phyloP scores from a whole-genome alignment of 2,113 vertebrate species.

The Cettia cetti region DNA sequence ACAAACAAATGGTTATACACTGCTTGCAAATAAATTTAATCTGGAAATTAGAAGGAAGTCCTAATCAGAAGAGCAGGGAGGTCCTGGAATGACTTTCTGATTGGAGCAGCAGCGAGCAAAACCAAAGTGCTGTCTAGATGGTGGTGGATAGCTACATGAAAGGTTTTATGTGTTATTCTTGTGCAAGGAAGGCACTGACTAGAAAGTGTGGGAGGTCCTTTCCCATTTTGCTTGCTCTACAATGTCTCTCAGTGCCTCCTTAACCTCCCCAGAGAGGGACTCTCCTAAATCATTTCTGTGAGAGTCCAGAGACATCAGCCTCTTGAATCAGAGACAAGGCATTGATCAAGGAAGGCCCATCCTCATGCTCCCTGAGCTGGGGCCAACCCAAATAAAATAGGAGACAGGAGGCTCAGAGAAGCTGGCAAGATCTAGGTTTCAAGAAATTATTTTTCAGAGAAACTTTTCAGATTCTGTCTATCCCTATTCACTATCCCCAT shows the following conservation, averaged over 20 bases:
- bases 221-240: neutral
- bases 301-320: neutral
- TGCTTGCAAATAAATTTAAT: neutral
- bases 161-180: neutral
- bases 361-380: neutral
- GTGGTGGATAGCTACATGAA: neutral
- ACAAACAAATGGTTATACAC: neutral
- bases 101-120: neutral
- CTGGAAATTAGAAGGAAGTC: neutral
- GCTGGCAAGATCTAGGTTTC: neutral
- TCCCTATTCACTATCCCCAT: neutral
- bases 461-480: neutral
- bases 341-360: neutral
- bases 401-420: neutral
- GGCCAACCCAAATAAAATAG: neutral
- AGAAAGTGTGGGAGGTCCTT: neutral
- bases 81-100: neutral
- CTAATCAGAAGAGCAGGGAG: slow-evolving; percentile 34
- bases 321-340: neutral
- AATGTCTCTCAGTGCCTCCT: neutral
- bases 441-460: neutral
- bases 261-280: neutral
- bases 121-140: neutral
- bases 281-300: neutral
- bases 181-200: neutral